phyloP scores from a whole-genome alignment of 2,888 invertebrate genomes.

The Onchidella celtica region DNA sequence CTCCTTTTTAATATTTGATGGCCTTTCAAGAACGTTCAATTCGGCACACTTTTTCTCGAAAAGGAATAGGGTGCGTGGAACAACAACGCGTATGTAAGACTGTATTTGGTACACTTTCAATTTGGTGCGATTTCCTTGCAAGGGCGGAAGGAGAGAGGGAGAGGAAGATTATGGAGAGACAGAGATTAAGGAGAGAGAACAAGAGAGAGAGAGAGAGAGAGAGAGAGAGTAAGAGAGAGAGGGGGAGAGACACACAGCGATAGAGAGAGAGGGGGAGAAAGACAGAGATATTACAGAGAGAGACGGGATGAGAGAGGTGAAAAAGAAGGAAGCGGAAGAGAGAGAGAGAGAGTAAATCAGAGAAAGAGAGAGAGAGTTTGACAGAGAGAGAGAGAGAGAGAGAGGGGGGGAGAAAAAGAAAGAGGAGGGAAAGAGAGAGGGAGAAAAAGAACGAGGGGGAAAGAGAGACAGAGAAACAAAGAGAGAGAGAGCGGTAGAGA shows the following conservation, averaged over 20 bases:
- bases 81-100: no score
- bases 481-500: no score
- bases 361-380: not conserved
- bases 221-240: constrained; percentile 4
- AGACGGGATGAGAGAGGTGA: constrained; percentile 5
- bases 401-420: constrained; percentile 30
- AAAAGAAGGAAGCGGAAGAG: not conserved
- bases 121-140: no score
- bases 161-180: not conserved
- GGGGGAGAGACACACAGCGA: no score
- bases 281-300: not conserved
- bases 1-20: no score
- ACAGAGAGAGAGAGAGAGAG: constrained; percentile 25
- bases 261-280: constrained; percentile 8
- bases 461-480: no score
- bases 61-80: no score
- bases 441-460: no score
- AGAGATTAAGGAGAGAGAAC: not conserved
- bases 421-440: no score
- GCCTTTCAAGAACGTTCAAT: no score
- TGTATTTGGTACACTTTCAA: no score
- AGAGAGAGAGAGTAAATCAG: not conserved
- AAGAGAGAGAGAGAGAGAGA: not conserved
- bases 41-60: no score
- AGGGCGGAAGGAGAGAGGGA: not conserved